These are phyloP conservation scores for Ascaphus truei DNA, from an alignment of 2,113 vertebrate species.

Conservation along the genomic window DNA sequence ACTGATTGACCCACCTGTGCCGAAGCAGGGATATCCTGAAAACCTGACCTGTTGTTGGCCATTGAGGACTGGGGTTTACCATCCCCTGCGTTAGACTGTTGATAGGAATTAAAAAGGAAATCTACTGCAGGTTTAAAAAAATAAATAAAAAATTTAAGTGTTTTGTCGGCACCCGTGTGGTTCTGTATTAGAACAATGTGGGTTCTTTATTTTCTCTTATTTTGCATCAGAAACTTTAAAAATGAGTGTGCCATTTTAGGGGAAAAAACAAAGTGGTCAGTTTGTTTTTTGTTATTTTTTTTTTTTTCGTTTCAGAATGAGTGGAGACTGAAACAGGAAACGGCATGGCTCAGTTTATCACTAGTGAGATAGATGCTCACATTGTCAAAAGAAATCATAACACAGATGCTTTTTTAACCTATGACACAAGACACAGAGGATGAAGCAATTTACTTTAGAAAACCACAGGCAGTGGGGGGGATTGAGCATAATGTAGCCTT, in stretches of 20 bases:
- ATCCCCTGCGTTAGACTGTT: too few relatives aligned
- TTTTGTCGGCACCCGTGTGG: not conserved
- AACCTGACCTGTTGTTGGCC: too few relatives aligned
- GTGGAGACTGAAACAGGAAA: conserved; percentile 59
- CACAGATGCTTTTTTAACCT: not conserved
- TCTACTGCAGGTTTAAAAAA: not conserved
- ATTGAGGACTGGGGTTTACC: too few relatives aligned
- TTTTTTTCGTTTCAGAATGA: conserved; percentile 58
- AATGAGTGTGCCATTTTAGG: not conserved
- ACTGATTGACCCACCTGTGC: too few relatives aligned
- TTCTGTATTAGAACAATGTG: not conserved
- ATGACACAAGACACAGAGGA: not conserved
- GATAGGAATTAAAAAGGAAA: too few relatives aligned
- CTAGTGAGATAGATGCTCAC: not conserved
- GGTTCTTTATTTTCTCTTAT: not conserved
- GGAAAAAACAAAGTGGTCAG: conserved; percentile 39
- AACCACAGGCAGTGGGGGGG: too few relatives aligned
- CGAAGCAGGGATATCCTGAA: too few relatives aligned
- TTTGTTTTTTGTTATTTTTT: conserved; percentile 56
- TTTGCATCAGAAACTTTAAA: not conserved
- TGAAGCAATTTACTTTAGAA: not conserved
- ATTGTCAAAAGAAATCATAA: not conserved
- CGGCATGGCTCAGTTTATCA: conserved; percentile 38
- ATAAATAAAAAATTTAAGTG: not conserved
- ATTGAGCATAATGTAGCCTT: not conserved